Base-by-base conservation (phyloP, 30 jellyfish, hydroid and myxozoan species). In the Turritopsis dohrnii region DNA sequence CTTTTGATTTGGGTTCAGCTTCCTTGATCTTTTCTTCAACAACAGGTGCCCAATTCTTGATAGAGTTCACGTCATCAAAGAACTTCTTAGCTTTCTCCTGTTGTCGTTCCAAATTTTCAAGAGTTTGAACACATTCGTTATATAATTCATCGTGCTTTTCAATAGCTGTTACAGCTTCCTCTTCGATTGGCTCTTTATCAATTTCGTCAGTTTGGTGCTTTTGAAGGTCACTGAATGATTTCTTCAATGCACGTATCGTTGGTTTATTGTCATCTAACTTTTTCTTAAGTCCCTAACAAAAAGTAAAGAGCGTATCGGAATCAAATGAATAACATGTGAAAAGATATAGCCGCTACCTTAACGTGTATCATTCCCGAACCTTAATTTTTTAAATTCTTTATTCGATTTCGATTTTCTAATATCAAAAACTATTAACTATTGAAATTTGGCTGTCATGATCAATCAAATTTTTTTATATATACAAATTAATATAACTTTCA, bases 41-140 rank as follows among this genome's bases (percentile, higher is more conserved):
- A 52, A 66, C 60, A 21, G 96, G 96, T 20, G 77, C 89, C 98
- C 96, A 88, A 19, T 53, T 81, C 30, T 84, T 88, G 75, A 92
- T 86, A n/a, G 21, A 52, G 31, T 86, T 88, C 28, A 88, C 86
- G 8, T 72, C 95, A 27, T 66, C 75, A 80, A 71, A 86, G 82
- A 92, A 92, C 73, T 75, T 82, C 72, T 79, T 81, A 25, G 90
- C 90, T 54, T 92, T 83, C 41, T 89, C 86, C 25, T 76, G 41
- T 66, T 85, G 95, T 74, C 81, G 79, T 26, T 84, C 96, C 71
- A 84, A 54, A 1, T 86, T 60, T 19, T 79, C 92, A 7, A 88
- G 72, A 21, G 76, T 65, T 21, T 71, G 87, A 71, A 54, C 87
- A 66, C 86, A 81, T 3, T 79, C 84, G 29, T 89, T 83, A 17